Percentiles rank a stretch among this genome's conserved stretches.
These are phyloP conservation scores for Trichoplusia ni DNA, from an alignment of 1,140 invertebrate species.

Conservation along the genomic window DNA sequence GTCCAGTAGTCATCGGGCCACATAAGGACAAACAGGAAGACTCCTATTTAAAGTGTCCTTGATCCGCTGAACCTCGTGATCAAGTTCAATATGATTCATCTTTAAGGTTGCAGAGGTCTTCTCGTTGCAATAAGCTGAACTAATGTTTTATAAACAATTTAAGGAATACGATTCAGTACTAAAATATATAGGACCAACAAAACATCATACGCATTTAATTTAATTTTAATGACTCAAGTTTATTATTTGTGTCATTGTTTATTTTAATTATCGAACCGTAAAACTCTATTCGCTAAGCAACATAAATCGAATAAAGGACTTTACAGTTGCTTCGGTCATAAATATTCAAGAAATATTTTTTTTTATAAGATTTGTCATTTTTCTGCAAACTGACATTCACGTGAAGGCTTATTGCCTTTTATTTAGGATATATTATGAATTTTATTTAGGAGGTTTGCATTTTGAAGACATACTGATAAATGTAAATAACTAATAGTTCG, in stretches of 20 bases:
- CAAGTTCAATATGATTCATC: conserved; percentile 36
- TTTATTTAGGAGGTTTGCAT: neutral
- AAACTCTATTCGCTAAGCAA: no score
- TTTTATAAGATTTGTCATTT: no score
- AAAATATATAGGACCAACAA: neutral
- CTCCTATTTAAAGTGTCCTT: conserved; percentile 62
- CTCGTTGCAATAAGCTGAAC: neutral
- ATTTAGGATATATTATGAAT: no score
- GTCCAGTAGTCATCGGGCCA: conserved; percentile 51
- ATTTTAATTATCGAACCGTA: no score
- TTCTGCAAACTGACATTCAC: no score
- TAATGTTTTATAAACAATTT: conserved; percentile 18
- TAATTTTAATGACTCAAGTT: no score
- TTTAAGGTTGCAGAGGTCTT: conserved; percentile 8
- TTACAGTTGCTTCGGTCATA: no score
- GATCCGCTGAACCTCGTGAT: conserved; percentile 58
- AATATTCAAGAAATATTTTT: no score
- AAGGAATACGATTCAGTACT: neutral
- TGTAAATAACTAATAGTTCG: conserved; percentile 8
- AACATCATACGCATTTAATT: no score
- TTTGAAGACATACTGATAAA: neutral
- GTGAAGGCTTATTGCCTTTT: no score
- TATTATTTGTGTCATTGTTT: no score
- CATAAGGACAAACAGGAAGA: conserved; percentile 72
- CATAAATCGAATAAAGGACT: no score